Percentiles rank a stretch among this genome's conserved stretches.
These are phyloP conservation scores for Serrognathus titanus DNA, from an alignment of 2,888 invertebrate genomes.

Conservation along the genomic window DNA sequence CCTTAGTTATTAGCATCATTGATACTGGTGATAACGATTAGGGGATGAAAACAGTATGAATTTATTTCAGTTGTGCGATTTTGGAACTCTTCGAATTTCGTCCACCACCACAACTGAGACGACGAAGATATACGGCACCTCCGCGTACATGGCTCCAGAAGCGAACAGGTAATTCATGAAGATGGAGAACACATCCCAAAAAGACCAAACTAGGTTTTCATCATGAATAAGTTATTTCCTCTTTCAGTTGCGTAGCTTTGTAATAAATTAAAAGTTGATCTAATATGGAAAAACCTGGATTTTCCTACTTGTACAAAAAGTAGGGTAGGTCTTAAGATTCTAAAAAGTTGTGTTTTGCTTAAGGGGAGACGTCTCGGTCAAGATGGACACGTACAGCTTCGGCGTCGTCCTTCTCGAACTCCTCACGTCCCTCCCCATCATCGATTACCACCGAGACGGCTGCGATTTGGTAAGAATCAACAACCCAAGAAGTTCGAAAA, in stretches of 20 bases:
- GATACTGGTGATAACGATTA: too few species aligned
- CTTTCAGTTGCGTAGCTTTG: too few species aligned
- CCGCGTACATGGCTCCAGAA: slow-evolving; percentile 77
- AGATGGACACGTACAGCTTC: slow-evolving; percentile 73
- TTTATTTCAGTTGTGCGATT: slow-evolving; percentile 65
- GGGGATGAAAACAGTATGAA: too few species aligned
- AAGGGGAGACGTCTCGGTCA: slow-evolving; percentile 66
- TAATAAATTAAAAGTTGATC: too few species aligned
- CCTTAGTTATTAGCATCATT: too few species aligned
- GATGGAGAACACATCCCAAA: too few species aligned
- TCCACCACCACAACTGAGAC: slow-evolving; percentile 52
- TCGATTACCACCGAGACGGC: slow-evolving; percentile 56
- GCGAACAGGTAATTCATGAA: slow-evolving; percentile 48
- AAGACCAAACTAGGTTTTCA: too few species aligned
- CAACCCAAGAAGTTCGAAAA: neutral
- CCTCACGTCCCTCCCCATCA: slow-evolving; percentile 65
- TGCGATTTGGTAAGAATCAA: slow-evolving; percentile 51
- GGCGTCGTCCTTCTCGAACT: slow-evolving; percentile 74
- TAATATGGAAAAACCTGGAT: too few species aligned
- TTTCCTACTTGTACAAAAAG: too few species aligned
- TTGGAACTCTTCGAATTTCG: slow-evolving; percentile 64
- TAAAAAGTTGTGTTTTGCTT: slow-evolving; percentile 17
- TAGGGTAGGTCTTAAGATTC: neutral
- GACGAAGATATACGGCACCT: slow-evolving; percentile 61
- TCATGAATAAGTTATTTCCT: too few species aligned